A percentile compares a stretch with the other conserved stretches of the same genome.
These are phyloP conservation scores for Homalodisca vitripennis DNA, from an alignment of 1,140 invertebrate genomes.

Conservation along the genomic window DNA sequence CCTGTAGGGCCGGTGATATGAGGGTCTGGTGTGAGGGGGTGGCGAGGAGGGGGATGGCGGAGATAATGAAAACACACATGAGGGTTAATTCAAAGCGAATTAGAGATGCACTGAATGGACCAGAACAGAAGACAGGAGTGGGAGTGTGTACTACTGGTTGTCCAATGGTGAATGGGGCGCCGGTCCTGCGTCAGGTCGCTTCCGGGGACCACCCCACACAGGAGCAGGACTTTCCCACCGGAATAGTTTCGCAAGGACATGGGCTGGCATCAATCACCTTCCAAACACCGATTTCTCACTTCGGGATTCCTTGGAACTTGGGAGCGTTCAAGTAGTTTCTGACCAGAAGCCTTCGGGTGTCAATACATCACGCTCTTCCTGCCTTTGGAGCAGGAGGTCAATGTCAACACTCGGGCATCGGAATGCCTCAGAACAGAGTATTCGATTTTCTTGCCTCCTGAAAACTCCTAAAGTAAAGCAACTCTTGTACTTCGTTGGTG, in stretches of 20 bases:
- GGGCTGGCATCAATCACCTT: no score
- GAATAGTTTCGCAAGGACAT: constrained; percentile 4
- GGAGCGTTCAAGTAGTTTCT: no score
- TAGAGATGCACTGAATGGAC: constrained; percentile 18
- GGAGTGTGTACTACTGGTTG: not conserved
- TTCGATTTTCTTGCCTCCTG: no score
- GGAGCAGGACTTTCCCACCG: constrained; percentile 15
- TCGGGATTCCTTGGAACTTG: not conserved
- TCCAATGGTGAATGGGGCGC: constrained; percentile 14
- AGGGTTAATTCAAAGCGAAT: constrained; percentile 27
- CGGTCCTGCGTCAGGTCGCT: not conserved
- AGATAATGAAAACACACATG: constrained; percentile 19
- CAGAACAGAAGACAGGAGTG: not conserved
- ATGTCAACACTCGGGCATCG: no score
- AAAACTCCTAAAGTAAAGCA: no score
- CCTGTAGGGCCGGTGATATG: no score
- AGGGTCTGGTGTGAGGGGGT: no score
- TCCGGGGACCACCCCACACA: constrained; percentile 18
- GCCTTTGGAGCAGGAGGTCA: no score
- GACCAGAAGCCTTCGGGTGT: no score
- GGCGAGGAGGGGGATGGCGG: not conserved
- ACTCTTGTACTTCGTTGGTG: no score
- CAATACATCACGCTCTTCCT: no score
- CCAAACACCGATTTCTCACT: not conserved
- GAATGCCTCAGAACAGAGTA: no score